phyloP scores from a whole-genome alignment of 2,797 vertebrate genomes.

The Tympanoctomys barrerae region DNA sequence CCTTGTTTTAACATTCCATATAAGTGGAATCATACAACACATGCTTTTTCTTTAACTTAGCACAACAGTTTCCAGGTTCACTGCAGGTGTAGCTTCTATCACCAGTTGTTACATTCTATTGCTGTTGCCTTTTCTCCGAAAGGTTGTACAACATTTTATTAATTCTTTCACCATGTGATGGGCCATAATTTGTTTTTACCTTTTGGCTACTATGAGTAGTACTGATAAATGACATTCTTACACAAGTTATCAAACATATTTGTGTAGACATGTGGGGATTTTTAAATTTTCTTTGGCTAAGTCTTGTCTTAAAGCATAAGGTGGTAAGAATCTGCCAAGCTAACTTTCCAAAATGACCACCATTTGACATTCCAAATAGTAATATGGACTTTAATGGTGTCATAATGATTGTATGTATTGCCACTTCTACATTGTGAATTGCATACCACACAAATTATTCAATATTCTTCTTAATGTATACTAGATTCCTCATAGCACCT shows the following conservation, averaged over 20 bases:
- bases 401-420: neutral
- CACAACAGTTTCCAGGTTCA: neutral
- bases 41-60: neutral
- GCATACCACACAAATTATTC: neutral
- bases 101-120: neutral
- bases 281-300: neutral
- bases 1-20: no score
- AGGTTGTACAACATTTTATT: neutral
- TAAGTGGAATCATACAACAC: no score
- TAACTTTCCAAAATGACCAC: neutral
- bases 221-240: neutral
- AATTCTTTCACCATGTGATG: neutral
- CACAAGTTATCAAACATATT: neutral
- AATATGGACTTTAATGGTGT: neutral
- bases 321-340: neutral
- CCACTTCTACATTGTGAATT: neutral
- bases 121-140: no score
- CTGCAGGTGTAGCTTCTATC: rapidly evolving
- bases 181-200: neutral
- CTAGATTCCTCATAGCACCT: neutral
- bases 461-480: neutral
- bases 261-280: neutral
- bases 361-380: neutral
- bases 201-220: neutral
- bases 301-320: neutral